Evolutionary conservation across 2,113 vertebrate species (phyloP).

Genomic region (Lycocorax pyrrhopterus): DNA sequence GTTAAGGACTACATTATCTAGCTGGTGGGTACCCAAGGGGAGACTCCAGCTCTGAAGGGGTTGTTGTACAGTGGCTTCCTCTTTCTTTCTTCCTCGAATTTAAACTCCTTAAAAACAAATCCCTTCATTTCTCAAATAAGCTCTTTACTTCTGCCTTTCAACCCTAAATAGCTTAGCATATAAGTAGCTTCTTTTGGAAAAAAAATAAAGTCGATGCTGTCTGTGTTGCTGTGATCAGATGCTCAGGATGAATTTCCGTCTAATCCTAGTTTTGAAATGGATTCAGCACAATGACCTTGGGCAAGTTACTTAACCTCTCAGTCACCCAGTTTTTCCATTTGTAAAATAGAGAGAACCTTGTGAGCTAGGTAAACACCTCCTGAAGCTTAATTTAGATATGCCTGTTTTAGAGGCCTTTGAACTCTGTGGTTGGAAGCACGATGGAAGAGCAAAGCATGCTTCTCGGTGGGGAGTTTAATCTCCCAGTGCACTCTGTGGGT

Average conservation of each 20-base stretch:
- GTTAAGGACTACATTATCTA: not conserved
- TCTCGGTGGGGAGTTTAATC: not conserved
- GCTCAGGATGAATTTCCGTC: conserved; percentile 23
- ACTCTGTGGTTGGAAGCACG: not conserved
- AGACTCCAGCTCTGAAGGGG: not conserved
- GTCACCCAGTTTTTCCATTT: conserved; percentile 20
- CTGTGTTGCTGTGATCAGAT: conserved; percentile 25
- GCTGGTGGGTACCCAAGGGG: not conserved
- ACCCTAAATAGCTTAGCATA: conserved; percentile 52
- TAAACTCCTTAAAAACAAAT: conserved; percentile 44
- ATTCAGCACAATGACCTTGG: conserved; percentile 23
- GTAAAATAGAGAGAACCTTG: not conserved
- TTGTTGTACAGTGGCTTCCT: not conserved
- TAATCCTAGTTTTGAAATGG: conserved; percentile 31
- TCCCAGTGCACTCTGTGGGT: not conserved
- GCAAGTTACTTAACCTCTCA: conserved; percentile 24
- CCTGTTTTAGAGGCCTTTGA: not conserved
- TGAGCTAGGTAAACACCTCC: not conserved
- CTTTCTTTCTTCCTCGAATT: not conserved
- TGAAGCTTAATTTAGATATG: not conserved
- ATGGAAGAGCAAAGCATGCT: not conserved
- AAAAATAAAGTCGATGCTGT: not conserved
- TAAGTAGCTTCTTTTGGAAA: conserved; percentile 32
- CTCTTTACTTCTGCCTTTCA: conserved; percentile 61
- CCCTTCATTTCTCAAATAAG: conserved; percentile 12